Percentiles rank a stretch among this genome's conserved stretches.
These are phyloP conservation scores for Chromis chromis DNA, from an alignment of 2,797 vertebrate genomes.

Conservation along the genomic window DNA sequence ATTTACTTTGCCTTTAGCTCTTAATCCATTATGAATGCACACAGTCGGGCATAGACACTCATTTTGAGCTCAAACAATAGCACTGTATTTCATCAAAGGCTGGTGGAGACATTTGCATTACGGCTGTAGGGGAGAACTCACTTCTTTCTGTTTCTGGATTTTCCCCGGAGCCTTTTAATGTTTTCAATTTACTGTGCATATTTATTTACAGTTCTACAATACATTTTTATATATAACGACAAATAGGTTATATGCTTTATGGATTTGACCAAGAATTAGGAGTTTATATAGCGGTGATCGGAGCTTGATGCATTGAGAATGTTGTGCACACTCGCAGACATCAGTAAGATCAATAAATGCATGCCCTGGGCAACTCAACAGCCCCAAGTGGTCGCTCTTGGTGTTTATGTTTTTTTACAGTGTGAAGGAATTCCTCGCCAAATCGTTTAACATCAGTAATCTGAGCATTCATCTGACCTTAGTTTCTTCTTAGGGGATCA, in stretches of 20 bases:
- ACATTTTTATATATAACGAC: constrained; percentile 7
- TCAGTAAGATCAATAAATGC: constrained; percentile 37
- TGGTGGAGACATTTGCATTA: constrained; percentile 65
- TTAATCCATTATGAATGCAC: constrained; percentile 72
- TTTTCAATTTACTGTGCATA: constrained; percentile 28
- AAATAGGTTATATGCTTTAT: constrained; percentile 8
- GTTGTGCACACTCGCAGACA: constrained; percentile 7
- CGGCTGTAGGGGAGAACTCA: constrained; percentile 46
- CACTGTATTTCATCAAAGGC: constrained; percentile 66
- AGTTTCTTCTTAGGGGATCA: background rate
- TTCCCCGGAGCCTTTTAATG: constrained; percentile 36
- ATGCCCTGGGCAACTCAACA: constrained; percentile 7
- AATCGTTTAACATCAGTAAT: constrained; percentile 30
- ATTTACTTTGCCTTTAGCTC: constrained; percentile 68
- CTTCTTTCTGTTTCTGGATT: constrained; percentile 23
- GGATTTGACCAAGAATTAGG: constrained; percentile 17
- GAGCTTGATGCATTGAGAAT: background rate
- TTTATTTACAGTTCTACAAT: constrained; percentile 27
- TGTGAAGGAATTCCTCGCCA: constrained; percentile 5
- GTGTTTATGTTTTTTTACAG: constrained; percentile 31
- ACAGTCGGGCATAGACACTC: constrained; percentile 40
- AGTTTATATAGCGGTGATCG: constrained; percentile 12
- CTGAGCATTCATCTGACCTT: constrained; percentile 21
- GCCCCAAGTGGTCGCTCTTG: constrained; percentile 6
- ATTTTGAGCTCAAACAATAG: constrained; percentile 68